A percentile compares a stretch with the other conserved stretches of the same genome.
Evolutionary conservation across 2,113 vertebrate genomes (phyloP).

Genomic region (Zingel zingel): DNA sequence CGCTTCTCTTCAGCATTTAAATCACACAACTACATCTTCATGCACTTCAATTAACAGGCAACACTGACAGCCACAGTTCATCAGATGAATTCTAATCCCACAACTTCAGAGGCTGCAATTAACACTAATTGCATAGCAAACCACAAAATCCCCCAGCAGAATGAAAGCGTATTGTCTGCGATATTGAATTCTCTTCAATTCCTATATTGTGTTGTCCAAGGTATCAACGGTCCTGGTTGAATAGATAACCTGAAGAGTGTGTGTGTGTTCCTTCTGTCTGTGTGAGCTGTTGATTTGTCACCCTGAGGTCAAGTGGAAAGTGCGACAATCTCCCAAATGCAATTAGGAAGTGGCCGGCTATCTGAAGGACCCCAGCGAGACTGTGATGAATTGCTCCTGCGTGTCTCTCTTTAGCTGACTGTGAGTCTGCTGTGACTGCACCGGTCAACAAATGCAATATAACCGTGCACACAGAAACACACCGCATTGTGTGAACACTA

Average conservation of each 20-base stretch:
- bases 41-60: constrained; percentile 56
- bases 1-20: constrained; percentile 54
- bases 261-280: neutral
- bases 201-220: constrained; percentile 58
- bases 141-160: constrained; percentile 58
- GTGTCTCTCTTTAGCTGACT: constrained; percentile 57
- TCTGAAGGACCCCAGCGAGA: constrained; percentile 60
- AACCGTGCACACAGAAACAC: constrained; percentile 19
- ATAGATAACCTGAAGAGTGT: neutral
- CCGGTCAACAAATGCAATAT: neutral
- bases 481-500: constrained; percentile 11
- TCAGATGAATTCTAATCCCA: constrained; percentile 71
- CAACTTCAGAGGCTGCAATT: constrained; percentile 74
- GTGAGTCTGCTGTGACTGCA: constrained; percentile 21
- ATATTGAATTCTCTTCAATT: constrained; percentile 67
- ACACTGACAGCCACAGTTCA: constrained; percentile 59
- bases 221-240: constrained; percentile 19
- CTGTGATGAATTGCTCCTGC: constrained; percentile 64
- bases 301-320: constrained; percentile 73
- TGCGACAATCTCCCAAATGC: constrained; percentile 74
- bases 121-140: constrained; percentile 75
- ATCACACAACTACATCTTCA: constrained; percentile 48
- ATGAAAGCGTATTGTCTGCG: constrained; percentile 66
- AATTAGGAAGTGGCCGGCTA: constrained; percentile 69
- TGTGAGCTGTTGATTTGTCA: constrained; percentile 65